Evolutionary conservation across 2,797 vertebrate genomes (phyloP).

Genomic region (Labroides dimidiatus): DNA sequence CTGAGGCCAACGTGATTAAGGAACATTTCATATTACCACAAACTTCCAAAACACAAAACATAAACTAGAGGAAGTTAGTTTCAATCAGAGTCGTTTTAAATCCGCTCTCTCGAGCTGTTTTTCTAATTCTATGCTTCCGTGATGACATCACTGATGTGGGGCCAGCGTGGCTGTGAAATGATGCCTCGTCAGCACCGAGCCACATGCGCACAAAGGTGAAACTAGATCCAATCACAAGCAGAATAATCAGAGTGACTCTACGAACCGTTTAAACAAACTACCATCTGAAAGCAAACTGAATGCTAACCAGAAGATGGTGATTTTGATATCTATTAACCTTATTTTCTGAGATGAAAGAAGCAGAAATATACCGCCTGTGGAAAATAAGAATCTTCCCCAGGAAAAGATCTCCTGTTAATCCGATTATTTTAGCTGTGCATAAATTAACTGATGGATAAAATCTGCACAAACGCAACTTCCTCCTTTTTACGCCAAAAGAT

Average conservation of each 20-base stretch:
- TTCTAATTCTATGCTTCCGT: constrained; percentile 2
- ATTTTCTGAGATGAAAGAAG: background rate
- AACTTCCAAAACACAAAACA: constrained; percentile 64
- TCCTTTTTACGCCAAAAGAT: constrained; percentile 14
- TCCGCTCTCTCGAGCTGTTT: constrained; percentile 5
- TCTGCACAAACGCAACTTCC: constrained; percentile 52
- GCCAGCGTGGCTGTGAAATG: constrained; percentile 43
- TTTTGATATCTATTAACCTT: background rate
- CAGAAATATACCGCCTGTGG: background rate
- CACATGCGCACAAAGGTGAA: constrained; percentile 3
- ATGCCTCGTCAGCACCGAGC: constrained; percentile 2
- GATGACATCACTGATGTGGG: constrained; percentile 28
- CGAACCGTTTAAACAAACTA: no score
- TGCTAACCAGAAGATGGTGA: no score
- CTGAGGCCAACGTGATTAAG: constrained; percentile 83
- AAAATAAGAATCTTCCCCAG: no score
- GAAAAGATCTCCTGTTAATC: background rate
- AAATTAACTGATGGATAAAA: constrained; percentile 21
- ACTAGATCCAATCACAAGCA: constrained; percentile 26
- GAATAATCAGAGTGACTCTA: constrained; percentile 10
- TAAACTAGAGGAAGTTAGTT: constrained; percentile 56
- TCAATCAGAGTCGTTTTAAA: constrained; percentile 50
- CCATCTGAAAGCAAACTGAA: no score
- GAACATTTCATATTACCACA: constrained; percentile 59
- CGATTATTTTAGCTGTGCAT: constrained; percentile 17